Evolutionary conservation across 2,797 vertebrate genomes (phyloP), one percentile per base, ranked within the genome.

Genomic region (Nannoperca australis): DNA sequence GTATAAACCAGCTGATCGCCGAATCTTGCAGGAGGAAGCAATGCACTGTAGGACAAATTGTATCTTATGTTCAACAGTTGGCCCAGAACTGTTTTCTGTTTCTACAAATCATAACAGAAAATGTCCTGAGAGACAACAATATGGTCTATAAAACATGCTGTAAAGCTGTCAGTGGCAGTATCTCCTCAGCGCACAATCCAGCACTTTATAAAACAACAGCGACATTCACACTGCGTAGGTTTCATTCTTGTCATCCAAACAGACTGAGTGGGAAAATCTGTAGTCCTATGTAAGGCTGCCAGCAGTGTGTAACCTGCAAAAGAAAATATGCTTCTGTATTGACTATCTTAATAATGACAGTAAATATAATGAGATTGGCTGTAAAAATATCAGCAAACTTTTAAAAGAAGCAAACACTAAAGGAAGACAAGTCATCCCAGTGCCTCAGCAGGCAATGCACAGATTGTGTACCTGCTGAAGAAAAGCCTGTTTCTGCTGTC

Each of bases 211-310:
- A 90, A 85, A 88, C 61, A 82, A 89, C 71, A 86, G 78, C 81
- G 81, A 65, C 76, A 84, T 79, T 85, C 73, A 76, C 78, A 85
- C 73, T 85, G 82, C 56, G 88, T 86, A 79, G 80, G 82, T 83
- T 84, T 87, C 73, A 81, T 82, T 85, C 55, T 76, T 86, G 78
- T 91, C 78, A 81, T 90, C 84, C 87, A 81, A 83, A 87, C 75
- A 86, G 62, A 84, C 66, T 78, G 59, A 69, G 76, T 73, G 73
- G 72, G 79, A 82, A 79, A 87, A 90, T 90, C 85, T 86, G 85
- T 20, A 60, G 69, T 78, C 49, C 15, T 76, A 58, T 83, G 49
- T 77, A 58, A 67, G 40, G 47, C 68, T 87, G 86, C 73, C 86
- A 90, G 72, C 11, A 69, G 40, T 69, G 54, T 51, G 60, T 60